These are phyloP conservation scores for Macropis europaea DNA, from an alignment of 2,888 invertebrate species.

Conservation along the genomic window DNA sequence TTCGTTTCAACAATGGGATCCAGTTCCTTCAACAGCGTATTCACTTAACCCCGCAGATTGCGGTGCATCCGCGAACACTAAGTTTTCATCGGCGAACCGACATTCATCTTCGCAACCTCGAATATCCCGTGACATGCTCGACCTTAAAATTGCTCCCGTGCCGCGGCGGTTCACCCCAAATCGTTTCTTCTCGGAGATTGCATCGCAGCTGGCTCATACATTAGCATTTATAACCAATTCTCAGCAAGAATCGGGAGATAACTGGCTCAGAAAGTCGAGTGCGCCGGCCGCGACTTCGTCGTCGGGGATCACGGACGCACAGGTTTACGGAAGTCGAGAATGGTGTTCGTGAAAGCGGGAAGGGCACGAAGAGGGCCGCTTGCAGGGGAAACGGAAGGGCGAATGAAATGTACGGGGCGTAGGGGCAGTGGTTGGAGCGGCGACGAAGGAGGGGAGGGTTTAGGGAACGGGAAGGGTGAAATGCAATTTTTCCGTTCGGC, in stretches of 20 bases:
- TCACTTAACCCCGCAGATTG: slow-evolving; percentile 4
- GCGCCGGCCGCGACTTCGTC: slow-evolving; percentile 23
- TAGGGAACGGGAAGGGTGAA: slow-evolving; percentile 45
- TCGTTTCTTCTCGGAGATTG: slow-evolving; percentile 40
- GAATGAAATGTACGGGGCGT: background rate
- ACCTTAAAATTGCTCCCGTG: slow-evolving; percentile 45
- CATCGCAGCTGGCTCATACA: slow-evolving; percentile 58
- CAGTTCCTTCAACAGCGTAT: too few relatives aligned
- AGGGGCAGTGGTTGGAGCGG: background rate
- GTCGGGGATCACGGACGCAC: slow-evolving; percentile 17
- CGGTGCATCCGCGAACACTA: background rate
- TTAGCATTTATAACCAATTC: slow-evolving; percentile 75
- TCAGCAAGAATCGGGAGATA: slow-evolving; percentile 68
- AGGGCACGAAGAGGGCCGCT: background rate
- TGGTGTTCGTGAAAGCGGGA: background rate
- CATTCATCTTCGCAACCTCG: slow-evolving; percentile 6
- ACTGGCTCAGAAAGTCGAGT: slow-evolving; percentile 55
- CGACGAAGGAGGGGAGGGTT: background rate
- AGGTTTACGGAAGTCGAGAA: slow-evolving; percentile 19
- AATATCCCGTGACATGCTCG: slow-evolving; percentile 12
- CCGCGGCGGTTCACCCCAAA: background rate
- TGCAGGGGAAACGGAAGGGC: background rate
- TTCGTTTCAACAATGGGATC: background rate
- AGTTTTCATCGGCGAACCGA: background rate
- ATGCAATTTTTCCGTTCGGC: slow-evolving; percentile 75